Percentiles rank a stretch among this genome's conserved stretches.
phyloP scores from a whole-genome alignment of 2,888 invertebrate genomes.

The Thumatha senex region DNA sequence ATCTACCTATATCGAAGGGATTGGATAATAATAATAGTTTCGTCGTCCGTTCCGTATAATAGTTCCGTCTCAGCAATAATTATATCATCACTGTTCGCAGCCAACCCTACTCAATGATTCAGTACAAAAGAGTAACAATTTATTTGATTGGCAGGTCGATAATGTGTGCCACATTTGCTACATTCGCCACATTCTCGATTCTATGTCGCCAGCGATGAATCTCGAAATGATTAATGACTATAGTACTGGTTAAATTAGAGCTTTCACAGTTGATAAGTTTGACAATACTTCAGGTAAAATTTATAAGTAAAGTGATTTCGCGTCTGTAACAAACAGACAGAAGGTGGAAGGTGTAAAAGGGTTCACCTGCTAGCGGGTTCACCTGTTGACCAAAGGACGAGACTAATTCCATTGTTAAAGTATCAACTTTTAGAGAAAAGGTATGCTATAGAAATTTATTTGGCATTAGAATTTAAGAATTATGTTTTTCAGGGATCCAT shows the following conservation, averaged over 20 bases:
- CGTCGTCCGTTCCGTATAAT: no score
- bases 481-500: no score
- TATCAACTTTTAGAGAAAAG: no score
- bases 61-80: constrained; percentile 31
- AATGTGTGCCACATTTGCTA: constrained; percentile 24
- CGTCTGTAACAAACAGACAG: no score
- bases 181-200: constrained; percentile 4
- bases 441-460: no score
- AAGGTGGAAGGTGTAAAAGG: no score
- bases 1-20: constrained; percentile 1
- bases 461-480: no score
- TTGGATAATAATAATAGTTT: constrained; percentile 16
- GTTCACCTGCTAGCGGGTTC: no score
- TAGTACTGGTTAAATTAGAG: constrained; percentile 20
- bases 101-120: constrained; percentile 38
- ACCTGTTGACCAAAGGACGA: no score
- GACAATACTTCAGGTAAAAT: constrained; percentile 10
- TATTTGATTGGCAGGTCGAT: constrained; percentile 34
- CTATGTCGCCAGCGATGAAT: constrained; percentile 7
- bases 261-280: constrained; percentile 8
- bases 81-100: constrained; percentile 28
- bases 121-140: constrained; percentile 30
- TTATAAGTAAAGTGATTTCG: no score
- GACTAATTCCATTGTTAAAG: no score
- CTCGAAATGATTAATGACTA: constrained; percentile 35